Evolutionary conservation across 2,797 vertebrate genomes (phyloP), one percentile per base, ranked within the genome.

Genomic region (Sebastes trivittatus): DNA sequence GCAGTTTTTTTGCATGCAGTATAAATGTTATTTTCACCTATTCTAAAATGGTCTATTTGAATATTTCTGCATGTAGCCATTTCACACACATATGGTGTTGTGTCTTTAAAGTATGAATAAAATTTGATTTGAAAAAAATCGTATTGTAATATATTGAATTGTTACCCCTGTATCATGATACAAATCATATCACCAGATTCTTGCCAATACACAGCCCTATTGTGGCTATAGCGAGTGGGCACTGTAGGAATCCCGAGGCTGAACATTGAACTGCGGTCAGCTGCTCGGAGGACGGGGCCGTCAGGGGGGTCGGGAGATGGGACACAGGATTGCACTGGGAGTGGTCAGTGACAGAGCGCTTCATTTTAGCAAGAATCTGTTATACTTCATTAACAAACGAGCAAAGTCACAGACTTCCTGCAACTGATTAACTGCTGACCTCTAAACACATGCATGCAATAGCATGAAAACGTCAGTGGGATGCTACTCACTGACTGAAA

Each of bases 221-320:
- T 42, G 0, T 23, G 38, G 61, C n/a, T 22, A 18, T 2, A 69
- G 29, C 3, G 1, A 30, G 69, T 6, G 8, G 60, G 20, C 4
- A 22, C 27, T 72, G 2, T 6, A 22, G 30, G 65, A 68, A 77
- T 14, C 14, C 46, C 23, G 60, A 56, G 34, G 11, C 52, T 42
- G 38, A 22, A 58, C 22, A 16, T 13, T 69, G 22, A 69, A 25
- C 71, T 66, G 23, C 55, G 66, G 64, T 81, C 80, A 86, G 79
- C 78, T 75, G 89, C 75, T 80, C 20, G 2, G 54, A 64, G 66
- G 27, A 75, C 6, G 62, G 9, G 42, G 70, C 55, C 13, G 46
- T 34, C 10, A 38, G 3, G 66, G 49, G 63, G 66, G 16, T 69
- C 13, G 29, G 29, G 49, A 30, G 61, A 52, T 32, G 14, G 54